These are phyloP conservation scores for Proisotoma minuta DNA, from an alignment of 2,888 invertebrate species.

Conservation along the genomic window DNA sequence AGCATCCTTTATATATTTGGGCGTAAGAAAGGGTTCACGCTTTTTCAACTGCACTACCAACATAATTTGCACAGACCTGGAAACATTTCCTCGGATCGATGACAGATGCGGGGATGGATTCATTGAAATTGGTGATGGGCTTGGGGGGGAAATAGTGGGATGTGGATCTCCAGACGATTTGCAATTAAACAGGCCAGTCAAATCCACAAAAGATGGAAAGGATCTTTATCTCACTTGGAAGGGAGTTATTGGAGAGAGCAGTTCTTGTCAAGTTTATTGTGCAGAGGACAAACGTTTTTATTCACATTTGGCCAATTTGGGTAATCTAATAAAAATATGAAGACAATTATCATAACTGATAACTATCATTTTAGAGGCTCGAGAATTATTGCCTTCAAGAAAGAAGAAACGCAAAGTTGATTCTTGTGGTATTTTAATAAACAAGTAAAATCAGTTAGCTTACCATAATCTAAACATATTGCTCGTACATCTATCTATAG, in stretches of 20 bases:
- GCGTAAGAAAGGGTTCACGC: too few relatives aligned
- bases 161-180: slow-evolving; percentile 15
- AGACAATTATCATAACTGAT: not conserved
- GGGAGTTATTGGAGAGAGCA: not conserved
- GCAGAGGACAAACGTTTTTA: slow-evolving; percentile 4
- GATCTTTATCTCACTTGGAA: slow-evolving; percentile 14
- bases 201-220: slow-evolving; percentile 7
- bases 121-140: slow-evolving; percentile 12
- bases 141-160: slow-evolving; percentile 11
- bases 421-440: not conserved
- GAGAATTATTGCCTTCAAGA: not conserved
- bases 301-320: too few relatives aligned
- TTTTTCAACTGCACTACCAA: slow-evolving; percentile 9
- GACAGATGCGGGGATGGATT: not conserved
- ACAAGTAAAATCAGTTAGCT: too few relatives aligned
- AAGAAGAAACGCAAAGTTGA: not conserved
- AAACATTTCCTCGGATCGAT: not conserved
- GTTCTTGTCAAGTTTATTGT: slow-evolving; percentile 8
- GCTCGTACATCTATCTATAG: too few relatives aligned
- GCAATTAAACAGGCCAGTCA: slow-evolving; percentile 5
- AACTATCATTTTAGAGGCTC: too few relatives aligned
- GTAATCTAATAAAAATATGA: not conserved
- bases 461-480: too few relatives aligned
- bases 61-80: slow-evolving; percentile 1
- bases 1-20: too few relatives aligned